Base-by-base conservation (phyloP, 1,140 invertebrate genomes). In the Brachionus angularis region DNA sequence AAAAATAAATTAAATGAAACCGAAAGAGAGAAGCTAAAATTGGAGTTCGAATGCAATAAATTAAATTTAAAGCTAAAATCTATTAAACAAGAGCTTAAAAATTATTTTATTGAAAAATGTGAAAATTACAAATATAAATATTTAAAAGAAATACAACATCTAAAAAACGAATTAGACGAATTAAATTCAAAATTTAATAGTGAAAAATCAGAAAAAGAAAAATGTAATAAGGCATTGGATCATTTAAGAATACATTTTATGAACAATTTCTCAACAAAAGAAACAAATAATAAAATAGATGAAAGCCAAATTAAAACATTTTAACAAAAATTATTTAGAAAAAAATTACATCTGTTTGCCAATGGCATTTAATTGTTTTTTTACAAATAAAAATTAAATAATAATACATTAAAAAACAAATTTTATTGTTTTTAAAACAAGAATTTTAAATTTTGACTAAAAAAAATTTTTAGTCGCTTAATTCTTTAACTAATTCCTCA, bases 221-320 rank as follows among this genome's bases (percentile, higher is more conserved):
- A 36, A 16, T 46, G 47, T 25, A 67, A 67, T 47, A 46, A 50
- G 18, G 62, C 29, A 18, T 27, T 67, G 8, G 62, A 67, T 16
- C 62, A 67, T 31, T 36, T 67, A n/a, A 67, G 62, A 29, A 67
- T 1, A 10, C 62, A 67, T 34, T 67, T 67, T 39, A 58, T 58
- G 53, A 39, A 58, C 39, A 18, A 31, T 14, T 58, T 58, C n/a
- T 31, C 39, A 39, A 31, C 53, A 2, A 34, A 34, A n/a, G 53
- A 58, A 58, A 23, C 18, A 23, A 39, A 3, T 12, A 39, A 31
- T 0, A 58, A 42, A 34, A 23, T 58, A 2, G n/a, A 58, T n/a
- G 34, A 58, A 12, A 58, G 27, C 10, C 18, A 58, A 5, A 58
- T 58, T 5, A 39, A 31, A 42, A 12, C 27, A 1, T 27, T 52